Evolutionary conservation across 2,113 vertebrate genomes (phyloP), one percentile per base, ranked within the genome.

Genomic region (Erythrocercus mccallii): DNA sequence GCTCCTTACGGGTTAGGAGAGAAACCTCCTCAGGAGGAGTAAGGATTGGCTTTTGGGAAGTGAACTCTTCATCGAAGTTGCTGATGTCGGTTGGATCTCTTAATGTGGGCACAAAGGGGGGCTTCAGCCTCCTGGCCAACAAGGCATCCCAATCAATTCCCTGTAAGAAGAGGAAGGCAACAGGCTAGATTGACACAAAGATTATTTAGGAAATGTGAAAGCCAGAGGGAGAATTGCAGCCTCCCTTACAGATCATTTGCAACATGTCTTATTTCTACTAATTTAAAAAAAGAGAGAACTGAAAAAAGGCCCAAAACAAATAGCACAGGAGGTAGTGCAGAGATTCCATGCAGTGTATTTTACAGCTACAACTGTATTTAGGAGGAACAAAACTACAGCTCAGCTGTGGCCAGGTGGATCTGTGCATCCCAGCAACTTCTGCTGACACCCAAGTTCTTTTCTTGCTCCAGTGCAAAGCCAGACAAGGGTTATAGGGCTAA

Each of bases 1-100:
- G 99, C 45, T 99, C 98, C 84, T 96, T 96, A 5, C 92, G 71
- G 0, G 98, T 98, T 64, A 99, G 98, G 42, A 92, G 22, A 69
- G 95, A 94, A 66, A 94, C 97, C 24, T 98, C 97, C 54, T 97
- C 95, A 0, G 98, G 98, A 1, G 98, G 99, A 3, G 99, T 99
- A 86, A 99, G 95, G 68, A 98, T 53, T 1, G 99, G 98, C 74
- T 98, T 98, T 65, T 99, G 97, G 2, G 97, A 98, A 0, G 99
- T 99, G 97, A 99, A 99, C 95, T 99, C 99, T 57, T 98, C 98
- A 95, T 99, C 99, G 0, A 99, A 99, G 97, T 99, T 99, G 88
- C 98, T 98, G 78, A 99, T 97, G 57, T 99, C 99, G 0, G 95
- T 94, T 1, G 97, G 97, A 64, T 98, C 97, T n/a, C 95, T 98